Evolutionary conservation across 2,113 vertebrate species (phyloP).

Genomic region (Pituophis catenifer): DNA sequence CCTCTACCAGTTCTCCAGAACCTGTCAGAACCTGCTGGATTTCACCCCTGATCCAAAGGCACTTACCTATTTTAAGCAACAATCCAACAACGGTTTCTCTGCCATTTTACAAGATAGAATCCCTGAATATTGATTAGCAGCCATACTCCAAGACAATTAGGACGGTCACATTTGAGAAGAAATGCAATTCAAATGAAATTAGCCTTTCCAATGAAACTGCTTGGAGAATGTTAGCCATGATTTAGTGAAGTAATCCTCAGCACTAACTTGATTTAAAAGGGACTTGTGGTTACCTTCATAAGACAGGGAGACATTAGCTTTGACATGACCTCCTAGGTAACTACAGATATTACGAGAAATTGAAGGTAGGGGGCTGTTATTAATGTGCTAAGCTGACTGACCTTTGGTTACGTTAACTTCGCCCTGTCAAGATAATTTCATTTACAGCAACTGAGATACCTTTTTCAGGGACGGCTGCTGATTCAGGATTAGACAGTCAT

Average conservation of each 20-base stretch:
- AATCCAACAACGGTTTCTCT: conserved; percentile 67
- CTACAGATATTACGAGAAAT: conserved; percentile 61
- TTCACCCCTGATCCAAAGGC: conserved; percentile 46
- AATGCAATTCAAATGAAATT: conserved; percentile 63
- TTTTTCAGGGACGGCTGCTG: conserved; percentile 58
- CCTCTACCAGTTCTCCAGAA: no score
- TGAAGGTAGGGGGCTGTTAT: conserved; percentile 60
- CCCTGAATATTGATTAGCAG: conserved; percentile 45
- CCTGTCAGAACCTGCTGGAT: no score
- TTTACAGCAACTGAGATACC: conserved; percentile 69
- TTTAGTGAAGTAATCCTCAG: conserved; percentile 62
- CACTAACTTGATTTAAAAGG: conserved; percentile 65
- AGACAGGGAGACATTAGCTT: conserved; percentile 64
- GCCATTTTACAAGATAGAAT: conserved; percentile 26
- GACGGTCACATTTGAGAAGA: conserved; percentile 60
- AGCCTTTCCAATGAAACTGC: conserved; percentile 69
- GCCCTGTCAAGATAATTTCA: conserved; percentile 69
- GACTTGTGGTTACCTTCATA: conserved; percentile 62
- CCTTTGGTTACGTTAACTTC: conserved; percentile 64
- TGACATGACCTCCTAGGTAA: conserved; percentile 66
- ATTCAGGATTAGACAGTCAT: conserved; percentile 67
- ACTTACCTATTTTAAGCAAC: conserved; percentile 54
- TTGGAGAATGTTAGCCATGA: conserved; percentile 41
- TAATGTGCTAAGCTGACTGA: conserved; percentile 53
- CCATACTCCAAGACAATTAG: conserved; percentile 62